Evolutionary conservation across 2,113 vertebrate species (phyloP).

Genomic region (Struthio camelus): DNA sequence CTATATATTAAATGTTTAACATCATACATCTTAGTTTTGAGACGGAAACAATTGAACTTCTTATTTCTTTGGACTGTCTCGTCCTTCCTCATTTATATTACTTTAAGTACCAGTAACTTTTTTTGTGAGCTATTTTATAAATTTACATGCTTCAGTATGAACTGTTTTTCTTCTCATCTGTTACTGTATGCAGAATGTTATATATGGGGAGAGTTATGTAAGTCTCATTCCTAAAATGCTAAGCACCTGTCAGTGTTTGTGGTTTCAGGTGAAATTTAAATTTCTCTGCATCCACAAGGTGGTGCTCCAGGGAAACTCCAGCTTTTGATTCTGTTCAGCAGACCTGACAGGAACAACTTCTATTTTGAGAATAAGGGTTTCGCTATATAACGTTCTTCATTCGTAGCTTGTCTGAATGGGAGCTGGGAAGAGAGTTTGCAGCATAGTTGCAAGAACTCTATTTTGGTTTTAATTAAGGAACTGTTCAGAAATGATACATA

Average conservation of each 20-base stretch:
- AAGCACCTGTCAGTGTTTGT: not conserved
- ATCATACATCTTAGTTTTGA: not conserved
- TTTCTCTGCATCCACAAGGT: slow-evolving; percentile 47
- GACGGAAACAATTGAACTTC: not conserved
- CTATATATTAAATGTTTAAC: not conserved
- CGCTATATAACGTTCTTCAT: not conserved
- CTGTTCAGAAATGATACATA: not conserved
- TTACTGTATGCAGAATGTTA: not conserved
- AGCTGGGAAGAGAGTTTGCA: not conserved
- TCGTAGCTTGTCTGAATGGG: not conserved
- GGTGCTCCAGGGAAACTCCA: slow-evolving; percentile 51
- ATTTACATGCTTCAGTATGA: not conserved
- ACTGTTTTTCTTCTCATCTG: not conserved
- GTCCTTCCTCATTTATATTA: not conserved
- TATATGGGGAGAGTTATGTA: not conserved
- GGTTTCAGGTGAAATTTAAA: not conserved
- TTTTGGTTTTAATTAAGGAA: not conserved
- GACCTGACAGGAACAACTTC: too few species aligned
- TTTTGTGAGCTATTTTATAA: not conserved
- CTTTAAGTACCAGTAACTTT: not conserved
- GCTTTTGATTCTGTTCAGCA: not conserved
- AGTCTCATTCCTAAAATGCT: not conserved
- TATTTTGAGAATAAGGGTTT: not conserved
- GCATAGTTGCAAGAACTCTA: not conserved
- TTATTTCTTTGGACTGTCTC: not conserved